These are phyloP conservation scores for Cylindroiulus punctatus DNA, from an alignment of 2,888 invertebrate species.

Conservation along the genomic window DNA sequence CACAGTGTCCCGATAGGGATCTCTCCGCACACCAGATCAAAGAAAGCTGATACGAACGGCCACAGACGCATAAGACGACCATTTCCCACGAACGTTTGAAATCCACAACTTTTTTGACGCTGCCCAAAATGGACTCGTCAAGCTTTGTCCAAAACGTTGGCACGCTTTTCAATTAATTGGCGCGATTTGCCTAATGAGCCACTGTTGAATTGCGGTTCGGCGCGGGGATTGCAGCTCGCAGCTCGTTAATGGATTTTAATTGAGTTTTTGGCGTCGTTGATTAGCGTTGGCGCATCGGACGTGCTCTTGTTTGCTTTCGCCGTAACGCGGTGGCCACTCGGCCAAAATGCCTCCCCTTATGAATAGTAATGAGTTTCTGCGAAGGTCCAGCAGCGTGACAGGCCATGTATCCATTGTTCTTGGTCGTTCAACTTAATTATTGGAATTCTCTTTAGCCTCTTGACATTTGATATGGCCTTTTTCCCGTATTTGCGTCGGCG, in stretches of 20 bases:
- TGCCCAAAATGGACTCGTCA: not conserved
- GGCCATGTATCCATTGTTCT: conserved; percentile 20
- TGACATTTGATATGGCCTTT: conserved; percentile 50
- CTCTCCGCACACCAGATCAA: not conserved
- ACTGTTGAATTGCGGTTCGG: conserved; percentile 24
- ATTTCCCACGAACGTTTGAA: no score
- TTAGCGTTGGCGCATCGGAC: conserved; percentile 4
- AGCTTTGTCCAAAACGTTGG: not conserved
- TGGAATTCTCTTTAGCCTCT: conserved; percentile 46
- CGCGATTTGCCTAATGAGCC: conserved; percentile 39
- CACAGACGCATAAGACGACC: not conserved
- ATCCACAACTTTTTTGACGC: no score
- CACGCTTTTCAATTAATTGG: not conserved
- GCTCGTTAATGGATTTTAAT: conserved; percentile 39
- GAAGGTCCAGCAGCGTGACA: conserved; percentile 17
- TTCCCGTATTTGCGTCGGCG: not conserved
- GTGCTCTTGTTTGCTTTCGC: conserved; percentile 13
- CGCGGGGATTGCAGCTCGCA: not conserved
- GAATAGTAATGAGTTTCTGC: conserved; percentile 35
- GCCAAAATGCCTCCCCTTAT: conserved; percentile 44
- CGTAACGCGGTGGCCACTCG: not conserved
- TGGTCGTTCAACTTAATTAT: conserved; percentile 53
- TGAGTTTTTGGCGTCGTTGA: conserved; percentile 37
- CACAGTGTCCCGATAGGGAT: not conserved
- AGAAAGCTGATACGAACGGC: not conserved